These are phyloP conservation scores for Phocides pigmalion DNA, from an alignment of 1,140 invertebrate genomes.

Conservation along the genomic window DNA sequence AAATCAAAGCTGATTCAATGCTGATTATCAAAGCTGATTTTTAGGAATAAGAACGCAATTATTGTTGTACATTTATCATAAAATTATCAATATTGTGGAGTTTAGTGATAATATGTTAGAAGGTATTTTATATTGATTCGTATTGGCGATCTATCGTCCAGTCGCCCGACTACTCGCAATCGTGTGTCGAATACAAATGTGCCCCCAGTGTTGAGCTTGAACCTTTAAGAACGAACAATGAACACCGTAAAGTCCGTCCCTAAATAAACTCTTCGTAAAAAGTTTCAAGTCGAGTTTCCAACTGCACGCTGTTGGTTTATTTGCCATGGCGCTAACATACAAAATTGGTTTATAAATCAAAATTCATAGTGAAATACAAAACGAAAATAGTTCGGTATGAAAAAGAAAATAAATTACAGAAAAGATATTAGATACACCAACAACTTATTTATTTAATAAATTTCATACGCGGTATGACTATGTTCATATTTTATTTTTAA, in stretches of 20 bases:
- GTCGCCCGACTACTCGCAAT: too few species aligned
- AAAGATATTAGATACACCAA: too few species aligned
- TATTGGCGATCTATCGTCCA: conserved; percentile 3
- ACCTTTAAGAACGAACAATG: conserved; percentile 6
- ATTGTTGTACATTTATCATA: too few species aligned
- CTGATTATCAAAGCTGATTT: too few species aligned
- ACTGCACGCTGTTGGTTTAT: conserved; percentile 6
- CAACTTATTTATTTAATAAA: too few species aligned
- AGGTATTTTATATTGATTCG: not conserved
- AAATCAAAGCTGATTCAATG: too few species aligned
- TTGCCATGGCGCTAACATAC: conserved; percentile 1
- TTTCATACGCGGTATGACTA: too few species aligned
- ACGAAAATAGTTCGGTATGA: not conserved
- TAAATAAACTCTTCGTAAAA: conserved; percentile 17
- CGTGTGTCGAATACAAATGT: conserved; percentile 10
- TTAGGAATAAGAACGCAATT: too few species aligned
- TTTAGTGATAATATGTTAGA: too few species aligned
- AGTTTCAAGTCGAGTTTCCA: conserved; percentile 19
- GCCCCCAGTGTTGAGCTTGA: not conserved
- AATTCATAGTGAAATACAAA: not conserved
- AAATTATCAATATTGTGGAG: too few species aligned
- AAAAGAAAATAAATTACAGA: too few species aligned
- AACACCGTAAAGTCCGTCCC: conserved; percentile 6
- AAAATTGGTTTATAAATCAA: not conserved
- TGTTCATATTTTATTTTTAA: too few species aligned